A percentile compares a stretch with the other conserved stretches of the same genome.
phyloP scores from a whole-genome alignment of 2,888 invertebrate genomes.

The Tenodera sinensis region DNA sequence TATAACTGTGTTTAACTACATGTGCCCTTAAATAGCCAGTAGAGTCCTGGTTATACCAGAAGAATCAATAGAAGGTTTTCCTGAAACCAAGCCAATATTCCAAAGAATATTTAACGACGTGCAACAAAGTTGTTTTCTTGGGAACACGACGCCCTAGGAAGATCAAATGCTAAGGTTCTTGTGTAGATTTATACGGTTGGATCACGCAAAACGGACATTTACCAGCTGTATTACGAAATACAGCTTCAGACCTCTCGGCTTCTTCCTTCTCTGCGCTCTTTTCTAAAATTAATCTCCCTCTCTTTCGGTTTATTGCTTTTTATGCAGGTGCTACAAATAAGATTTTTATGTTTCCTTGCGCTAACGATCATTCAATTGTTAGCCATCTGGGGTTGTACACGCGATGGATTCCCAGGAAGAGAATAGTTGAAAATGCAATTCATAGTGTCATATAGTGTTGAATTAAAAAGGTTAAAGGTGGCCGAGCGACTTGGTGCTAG shows the following conservation, averaged over 20 bases:
- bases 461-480: too few relatives aligned
- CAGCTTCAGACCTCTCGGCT: background rate
- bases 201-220: background rate
- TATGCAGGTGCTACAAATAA: background rate
- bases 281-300: background rate
- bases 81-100: background rate
- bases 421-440: too few relatives aligned
- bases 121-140: background rate
- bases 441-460: too few relatives aligned
- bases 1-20: too few relatives aligned
- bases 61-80: background rate
- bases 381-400: background rate
- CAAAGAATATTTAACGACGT: background rate
- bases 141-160: too few relatives aligned
- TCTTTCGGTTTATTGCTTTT: background rate
- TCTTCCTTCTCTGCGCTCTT: background rate
- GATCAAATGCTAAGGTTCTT: background rate
- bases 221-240: too few relatives aligned
- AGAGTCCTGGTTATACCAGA: background rate
- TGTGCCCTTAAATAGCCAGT: too few relatives aligned
- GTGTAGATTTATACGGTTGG: background rate
- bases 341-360: background rate
- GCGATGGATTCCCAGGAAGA: background rate
- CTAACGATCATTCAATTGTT: background rate
- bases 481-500: too few relatives aligned